Evolutionary conservation across 2,113 vertebrate species (phyloP), one percentile per base, ranked within the genome.

Genomic region (Sarotherodon lohbergeri): DNA sequence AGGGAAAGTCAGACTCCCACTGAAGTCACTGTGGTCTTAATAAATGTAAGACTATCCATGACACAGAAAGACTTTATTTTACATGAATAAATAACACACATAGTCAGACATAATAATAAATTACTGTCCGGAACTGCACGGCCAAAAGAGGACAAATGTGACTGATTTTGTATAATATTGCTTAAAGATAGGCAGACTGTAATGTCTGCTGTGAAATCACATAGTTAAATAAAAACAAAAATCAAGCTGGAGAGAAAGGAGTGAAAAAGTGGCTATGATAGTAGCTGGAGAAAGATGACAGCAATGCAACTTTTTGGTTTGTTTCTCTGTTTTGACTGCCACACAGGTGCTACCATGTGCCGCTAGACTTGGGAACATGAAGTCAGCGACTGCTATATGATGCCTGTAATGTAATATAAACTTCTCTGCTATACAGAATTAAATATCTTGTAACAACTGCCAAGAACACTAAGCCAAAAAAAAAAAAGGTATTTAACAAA

Each of bases 271-370:
- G 57, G 34, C 43, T 78, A 32, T 48, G 68, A 48, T 11, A 73
- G 5, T 29, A 19, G 14, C 24, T 29, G 39, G 43, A 68, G 81
- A 55, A 17, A 34, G 19, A 63, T 50, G 41, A 61, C 34, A 66
- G 39, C 68, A 48, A 54, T 36, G 13, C 63, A 59, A 27, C 6
- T 39, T 80, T 36, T 27, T 39, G 27, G 48, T 78, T 41, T 73
- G 73, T 88, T 61, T 55, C 22, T 68, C 16, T 94, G 86, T 92
- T 93, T 93, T 91, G 91, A 89, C 92, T 92, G 52, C 29, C 11
- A 19, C 46, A 71, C 91, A 92, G 92, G 73, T 89, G 89, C 55
- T 76, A 9, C 80, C 6, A 32, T 56, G 79, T 2, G 6, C 34
- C 1, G 5, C 48, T 50, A 9, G 22, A 84, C 66, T 43, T 29